Evolutionary conservation across 1,140 invertebrate genomes (phyloP).

Genomic region (Mactra quadrangularis): DNA sequence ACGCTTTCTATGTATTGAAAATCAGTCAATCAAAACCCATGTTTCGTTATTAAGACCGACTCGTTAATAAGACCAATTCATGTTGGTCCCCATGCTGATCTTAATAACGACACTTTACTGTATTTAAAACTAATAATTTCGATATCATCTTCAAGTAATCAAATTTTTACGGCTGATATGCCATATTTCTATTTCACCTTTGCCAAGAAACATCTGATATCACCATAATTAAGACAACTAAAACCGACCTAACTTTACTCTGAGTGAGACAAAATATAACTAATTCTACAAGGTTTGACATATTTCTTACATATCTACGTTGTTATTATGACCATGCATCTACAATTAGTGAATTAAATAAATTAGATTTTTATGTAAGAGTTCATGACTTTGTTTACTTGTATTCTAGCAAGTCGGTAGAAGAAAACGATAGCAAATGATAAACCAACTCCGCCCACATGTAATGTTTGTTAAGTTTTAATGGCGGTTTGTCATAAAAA

Average conservation of each 20-base stretch:
- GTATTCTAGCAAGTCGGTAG: slow-evolving; percentile 28
- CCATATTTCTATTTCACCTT: background rate
- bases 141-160: background rate
- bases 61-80: too few relatives aligned
- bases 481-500: too few relatives aligned
- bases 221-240: background rate
- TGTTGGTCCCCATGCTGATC: too few relatives aligned
- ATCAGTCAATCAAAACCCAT: too few relatives aligned
- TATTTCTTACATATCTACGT: slow-evolving; percentile 1
- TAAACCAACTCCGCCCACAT: slow-evolving; percentile 22
- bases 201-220: background rate
- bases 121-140: too few relatives aligned
- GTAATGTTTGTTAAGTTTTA: background rate
- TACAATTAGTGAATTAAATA: slow-evolving; percentile 33
- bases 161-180: background rate
- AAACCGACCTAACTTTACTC: background rate
- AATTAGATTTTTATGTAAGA: slow-evolving; percentile 30
- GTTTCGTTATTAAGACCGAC: too few relatives aligned
- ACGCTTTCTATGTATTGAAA: background rate
- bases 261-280: background rate
- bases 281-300: background rate
- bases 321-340: background rate
- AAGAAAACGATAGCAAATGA: slow-evolving; percentile 27
- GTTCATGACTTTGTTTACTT: slow-evolving; percentile 17
- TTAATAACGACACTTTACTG: too few relatives aligned